A percentile compares a stretch with the other conserved stretches of the same genome.
These are phyloP conservation scores for Sarcophaga peregrina DNA, from an alignment of 1,140 invertebrate species.

Conservation along the genomic window DNA sequence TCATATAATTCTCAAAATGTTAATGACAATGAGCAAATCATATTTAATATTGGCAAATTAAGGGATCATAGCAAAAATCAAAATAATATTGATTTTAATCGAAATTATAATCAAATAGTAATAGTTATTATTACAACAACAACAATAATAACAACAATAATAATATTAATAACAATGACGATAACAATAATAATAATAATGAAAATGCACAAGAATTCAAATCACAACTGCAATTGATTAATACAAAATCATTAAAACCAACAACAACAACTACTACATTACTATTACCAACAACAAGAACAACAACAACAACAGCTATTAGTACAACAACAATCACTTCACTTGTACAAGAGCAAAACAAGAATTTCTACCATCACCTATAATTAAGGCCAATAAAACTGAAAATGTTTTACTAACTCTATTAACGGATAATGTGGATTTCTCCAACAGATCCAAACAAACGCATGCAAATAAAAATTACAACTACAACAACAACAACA, in stretches of 20 bases:
- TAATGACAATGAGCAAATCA: conserved; percentile 36
- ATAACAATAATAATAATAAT: conserved; percentile 21
- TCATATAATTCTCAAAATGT: neutral
- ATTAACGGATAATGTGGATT: conserved; percentile 50
- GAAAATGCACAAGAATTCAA: neutral
- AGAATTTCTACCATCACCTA: neutral
- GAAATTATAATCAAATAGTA: neutral
- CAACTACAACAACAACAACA: conserved; percentile 55
- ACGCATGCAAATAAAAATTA: conserved; percentile 59
- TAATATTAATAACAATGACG: conserved; percentile 10
- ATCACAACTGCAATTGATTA: conserved; percentile 12
- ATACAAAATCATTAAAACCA: neutral
- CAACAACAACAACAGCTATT: conserved; percentile 20
- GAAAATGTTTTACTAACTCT: conserved; percentile 55
- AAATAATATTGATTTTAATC: no score
- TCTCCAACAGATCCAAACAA: conserved; percentile 65
- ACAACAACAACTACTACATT: neutral
- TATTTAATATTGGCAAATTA: conserved; percentile 41
- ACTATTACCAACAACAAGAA: neutral
- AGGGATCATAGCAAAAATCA: conserved; percentile 9
- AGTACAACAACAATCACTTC: neutral
- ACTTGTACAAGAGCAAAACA: conserved; percentile 35
- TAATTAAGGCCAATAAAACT: conserved; percentile 35
- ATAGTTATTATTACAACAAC: neutral
- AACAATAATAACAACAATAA: conserved; percentile 13